Conservation (phyloP, 2,797 vertebrate genomes). For the Petrocephalus sullivani region DNA sequence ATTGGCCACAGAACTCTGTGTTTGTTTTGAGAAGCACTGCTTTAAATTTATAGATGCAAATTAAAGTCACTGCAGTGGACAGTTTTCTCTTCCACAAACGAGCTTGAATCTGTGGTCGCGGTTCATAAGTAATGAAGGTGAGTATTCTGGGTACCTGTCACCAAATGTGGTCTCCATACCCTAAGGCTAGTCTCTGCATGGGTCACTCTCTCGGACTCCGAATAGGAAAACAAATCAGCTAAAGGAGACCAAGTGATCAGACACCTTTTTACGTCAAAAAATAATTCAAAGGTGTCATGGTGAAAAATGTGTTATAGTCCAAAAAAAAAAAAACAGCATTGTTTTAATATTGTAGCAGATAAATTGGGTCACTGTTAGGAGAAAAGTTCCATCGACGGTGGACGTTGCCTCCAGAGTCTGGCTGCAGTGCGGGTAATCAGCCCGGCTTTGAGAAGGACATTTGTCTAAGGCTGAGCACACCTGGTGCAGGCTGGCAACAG, state of each 20-base stretch:
- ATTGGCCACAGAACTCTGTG: not conserved
- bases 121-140: not conserved
- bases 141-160: not conserved
- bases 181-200: not conserved
- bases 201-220: not conserved
- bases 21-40: not conserved
- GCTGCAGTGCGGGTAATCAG: not conserved
- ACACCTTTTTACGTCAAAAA: not conserved
- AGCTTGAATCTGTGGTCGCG: not conserved
- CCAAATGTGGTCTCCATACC: not conserved
- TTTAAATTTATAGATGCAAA: slow-evolving; percentile 9
- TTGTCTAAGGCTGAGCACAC: not conserved
- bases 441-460: not conserved
- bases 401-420: not conserved
- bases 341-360: not conserved
- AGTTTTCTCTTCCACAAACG: not conserved
- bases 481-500: not conserved
- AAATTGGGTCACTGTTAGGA: not conserved
- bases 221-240: not conserved
- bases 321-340: not conserved
- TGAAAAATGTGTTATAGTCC: not conserved
- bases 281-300: not conserved
- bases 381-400: not conserved
- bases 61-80: not conserved
- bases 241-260: not conserved